Percentiles rank a stretch among this genome's conserved stretches.
These are phyloP conservation scores for Ptychobarbus kaznakovi DNA, from an alignment of 2,797 vertebrate species.

Conservation along the genomic window DNA sequence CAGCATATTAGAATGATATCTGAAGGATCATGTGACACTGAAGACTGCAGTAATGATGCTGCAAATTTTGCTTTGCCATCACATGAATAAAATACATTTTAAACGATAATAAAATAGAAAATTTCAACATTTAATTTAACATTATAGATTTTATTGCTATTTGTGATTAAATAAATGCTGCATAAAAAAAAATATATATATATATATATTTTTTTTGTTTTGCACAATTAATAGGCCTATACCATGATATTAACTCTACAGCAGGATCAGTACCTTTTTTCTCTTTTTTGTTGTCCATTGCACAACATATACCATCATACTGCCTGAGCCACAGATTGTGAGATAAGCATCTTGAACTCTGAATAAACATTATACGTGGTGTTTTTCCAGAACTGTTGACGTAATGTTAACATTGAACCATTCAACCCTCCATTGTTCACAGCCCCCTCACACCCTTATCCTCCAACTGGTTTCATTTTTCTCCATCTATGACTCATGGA, in stretches of 20 bases:
- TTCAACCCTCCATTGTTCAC: conserved; percentile 38
- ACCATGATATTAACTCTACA: background rate
- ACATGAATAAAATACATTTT: background rate
- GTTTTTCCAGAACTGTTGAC: conserved; percentile 26
- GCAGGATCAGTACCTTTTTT: background rate
- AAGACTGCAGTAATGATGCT: background rate
- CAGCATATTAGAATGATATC: background rate
- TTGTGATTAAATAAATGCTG: background rate
- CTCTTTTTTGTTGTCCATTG: background rate
- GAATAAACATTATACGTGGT: conserved; percentile 11
- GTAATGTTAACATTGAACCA: background rate
- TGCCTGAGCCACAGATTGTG: background rate
- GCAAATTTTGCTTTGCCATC: background rate
- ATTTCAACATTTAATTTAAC: background rate
- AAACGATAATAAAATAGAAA: background rate
- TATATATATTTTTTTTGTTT: too few species aligned
- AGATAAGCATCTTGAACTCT: conserved; percentile 7
- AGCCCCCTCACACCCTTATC: conserved; percentile 18
- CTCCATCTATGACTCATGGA: conserved; percentile 42
- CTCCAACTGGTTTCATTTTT: conserved; percentile 28
- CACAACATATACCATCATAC: background rate
- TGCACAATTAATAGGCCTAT: background rate
- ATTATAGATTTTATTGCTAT: background rate
- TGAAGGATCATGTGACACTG: background rate
- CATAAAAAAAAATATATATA: too few species aligned